A percentile compares a stretch with the other conserved stretches of the same genome.
Evolutionary conservation across 2,888 invertebrate species (phyloP).

Genomic region (Pachymerium ferrugineum): DNA sequence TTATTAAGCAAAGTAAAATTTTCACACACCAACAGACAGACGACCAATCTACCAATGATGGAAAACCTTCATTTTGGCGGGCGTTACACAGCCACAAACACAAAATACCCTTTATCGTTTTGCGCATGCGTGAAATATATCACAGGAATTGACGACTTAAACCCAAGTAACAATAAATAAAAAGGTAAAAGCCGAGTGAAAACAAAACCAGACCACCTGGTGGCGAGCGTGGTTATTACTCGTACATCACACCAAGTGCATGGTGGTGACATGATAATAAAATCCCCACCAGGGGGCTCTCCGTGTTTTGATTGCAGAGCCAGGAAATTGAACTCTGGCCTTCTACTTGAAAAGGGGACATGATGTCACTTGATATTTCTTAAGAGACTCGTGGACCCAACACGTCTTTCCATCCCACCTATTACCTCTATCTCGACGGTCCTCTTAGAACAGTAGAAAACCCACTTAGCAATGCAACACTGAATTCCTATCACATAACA

Average conservation of each 20-base stretch:
- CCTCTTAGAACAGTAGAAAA: neutral
- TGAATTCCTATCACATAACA: neutral
- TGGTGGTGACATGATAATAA: conserved; percentile 13
- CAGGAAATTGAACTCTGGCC: conserved; percentile 6
- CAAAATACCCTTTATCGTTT: too few relatives aligned
- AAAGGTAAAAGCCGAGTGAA: neutral
- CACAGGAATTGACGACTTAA: too few relatives aligned
- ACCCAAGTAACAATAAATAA: neutral
- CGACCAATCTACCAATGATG: neutral
- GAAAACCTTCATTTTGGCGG: neutral
- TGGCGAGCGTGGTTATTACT: conserved; percentile 2
- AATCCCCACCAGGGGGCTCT: neutral
- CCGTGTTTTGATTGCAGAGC: conserved; percentile 8
- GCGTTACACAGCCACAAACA: too few relatives aligned
- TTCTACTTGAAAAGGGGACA: neutral
- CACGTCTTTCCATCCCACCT: too few relatives aligned
- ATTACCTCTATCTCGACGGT: neutral
- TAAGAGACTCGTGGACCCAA: conserved; percentile 7
- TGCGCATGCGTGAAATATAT: too few relatives aligned
- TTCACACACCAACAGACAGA: neutral
- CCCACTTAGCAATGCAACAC: neutral
- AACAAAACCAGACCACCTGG: neutral
- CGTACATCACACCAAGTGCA: neutral
- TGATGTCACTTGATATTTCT: conserved; percentile 2
- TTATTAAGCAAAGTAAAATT: neutral